A percentile compares a stretch with the other conserved stretches of the same genome.
These are phyloP conservation scores for Stenchaetothrips biformis DNA, from an alignment of 2,888 invertebrate genomes.

Conservation along the genomic window DNA sequence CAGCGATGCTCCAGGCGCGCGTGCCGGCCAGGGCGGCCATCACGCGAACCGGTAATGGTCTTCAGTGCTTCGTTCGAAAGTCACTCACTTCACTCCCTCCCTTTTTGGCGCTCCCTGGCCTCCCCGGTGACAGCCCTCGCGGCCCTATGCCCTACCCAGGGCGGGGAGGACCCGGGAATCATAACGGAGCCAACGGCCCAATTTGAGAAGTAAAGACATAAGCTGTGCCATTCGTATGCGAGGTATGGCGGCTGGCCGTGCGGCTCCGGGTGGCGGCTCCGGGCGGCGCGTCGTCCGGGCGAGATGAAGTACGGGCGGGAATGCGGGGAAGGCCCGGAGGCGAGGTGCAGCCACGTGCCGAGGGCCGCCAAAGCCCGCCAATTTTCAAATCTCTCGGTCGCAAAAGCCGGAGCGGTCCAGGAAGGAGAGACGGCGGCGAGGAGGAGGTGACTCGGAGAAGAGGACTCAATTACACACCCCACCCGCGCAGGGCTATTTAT, in stretches of 20 bases:
- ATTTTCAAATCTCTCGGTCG: too few species aligned
- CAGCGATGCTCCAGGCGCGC: too few species aligned
- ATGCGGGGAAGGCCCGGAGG: background rate
- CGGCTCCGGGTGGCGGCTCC: background rate
- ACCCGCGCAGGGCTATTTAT: background rate
- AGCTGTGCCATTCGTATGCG: slow-evolving; percentile 17
- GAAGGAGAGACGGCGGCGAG: too few species aligned
- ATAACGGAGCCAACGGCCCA: slow-evolving; percentile 15
- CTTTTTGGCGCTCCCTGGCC: too few species aligned
- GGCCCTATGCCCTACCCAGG: too few species aligned
- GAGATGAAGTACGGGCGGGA: slow-evolving; percentile 22
- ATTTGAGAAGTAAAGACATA: slow-evolving; percentile 22
- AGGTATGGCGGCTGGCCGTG: background rate
- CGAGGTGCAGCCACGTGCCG: background rate
- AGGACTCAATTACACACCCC: background rate
- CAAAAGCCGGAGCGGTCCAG: too few species aligned
- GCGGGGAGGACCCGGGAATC: background rate
- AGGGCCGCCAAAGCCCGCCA: too few species aligned
- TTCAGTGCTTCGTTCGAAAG: too few species aligned
- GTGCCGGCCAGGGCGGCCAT: too few species aligned
- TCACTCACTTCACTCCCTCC: too few species aligned
- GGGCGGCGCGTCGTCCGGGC: background rate
- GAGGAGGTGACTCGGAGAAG: background rate
- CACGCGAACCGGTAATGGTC: too few species aligned
- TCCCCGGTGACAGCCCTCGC: too few species aligned